Evolutionary conservation across 1,140 invertebrate genomes (phyloP), one percentile per base, ranked within the genome.

Genomic region (Bombus difficillimus): DNA sequence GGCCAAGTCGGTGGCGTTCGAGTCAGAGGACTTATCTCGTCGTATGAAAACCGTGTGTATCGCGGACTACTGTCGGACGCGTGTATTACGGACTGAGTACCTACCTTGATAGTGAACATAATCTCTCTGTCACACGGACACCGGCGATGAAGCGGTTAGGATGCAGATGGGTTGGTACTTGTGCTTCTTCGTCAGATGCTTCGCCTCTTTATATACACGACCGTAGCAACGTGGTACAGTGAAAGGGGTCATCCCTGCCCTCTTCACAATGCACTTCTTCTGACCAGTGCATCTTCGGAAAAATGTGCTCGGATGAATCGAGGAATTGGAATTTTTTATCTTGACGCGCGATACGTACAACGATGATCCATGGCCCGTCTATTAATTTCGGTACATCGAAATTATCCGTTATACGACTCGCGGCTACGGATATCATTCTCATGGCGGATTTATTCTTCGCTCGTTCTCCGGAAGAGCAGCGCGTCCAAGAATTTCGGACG

Each of bases 221-320:
- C 88, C 91, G 84, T 86, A 92, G 87, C 89, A 93, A 94, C 92
- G 92, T 94, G 93, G 91, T 93, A 88, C 93, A 93, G 93, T 94
- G 93, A 94, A 94, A 94, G 93, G 93, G 93, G 93, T 93, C 93
- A 94, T 94, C 93, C 93, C 93, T 94, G 93, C 93, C 93, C 88
- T 93, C 92, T 93, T 92, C 92, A 94, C 92, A 94, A 94, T 94
- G 91, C 90, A 93, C 93, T 93, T 92, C 93, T 92, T 93, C 93
- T 93, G 93, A 92, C 93, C 92, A 91, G 91, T 92, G 93, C 91
- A 93, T 94, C 93, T 93, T 93, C 92, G 92, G 92, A 92, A 93
- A 93, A 93, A 92, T 92, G 90, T 87, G 86, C 86, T 83, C 75
- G 66, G 78, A 90, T 89, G 82, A 89, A 87, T 82, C 87, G 85